phyloP scores from a whole-genome alignment of 2,113 vertebrate species.

The Tonatia bakeri region DNA sequence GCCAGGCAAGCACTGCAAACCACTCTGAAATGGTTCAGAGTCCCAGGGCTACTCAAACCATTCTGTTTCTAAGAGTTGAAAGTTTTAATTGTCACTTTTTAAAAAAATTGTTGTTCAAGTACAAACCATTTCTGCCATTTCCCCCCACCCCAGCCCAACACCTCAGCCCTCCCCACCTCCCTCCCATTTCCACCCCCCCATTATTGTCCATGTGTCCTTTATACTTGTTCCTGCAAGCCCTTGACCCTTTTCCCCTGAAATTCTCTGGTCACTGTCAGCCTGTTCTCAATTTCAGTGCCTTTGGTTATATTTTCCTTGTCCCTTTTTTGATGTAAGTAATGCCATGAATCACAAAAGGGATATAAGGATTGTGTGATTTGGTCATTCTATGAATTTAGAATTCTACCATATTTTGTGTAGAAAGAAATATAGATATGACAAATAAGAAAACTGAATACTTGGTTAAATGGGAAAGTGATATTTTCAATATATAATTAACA shows the following conservation, averaged over 20 bases:
- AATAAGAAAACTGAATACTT: background rate
- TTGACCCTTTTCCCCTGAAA: too few species aligned
- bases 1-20: background rate
- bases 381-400: too few species aligned
- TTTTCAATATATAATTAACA: background rate
- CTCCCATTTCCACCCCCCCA: too few species aligned
- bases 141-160: too few species aligned
- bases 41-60: background rate
- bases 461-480: background rate
- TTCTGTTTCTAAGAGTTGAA: background rate
- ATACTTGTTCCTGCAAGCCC: too few species aligned
- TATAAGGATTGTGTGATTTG: background rate
- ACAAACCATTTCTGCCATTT: too few species aligned
- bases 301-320: background rate
- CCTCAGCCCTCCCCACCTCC: too few species aligned
- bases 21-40: too few species aligned
- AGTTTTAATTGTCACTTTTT: background rate
- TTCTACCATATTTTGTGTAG: background rate
- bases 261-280: too few species aligned
- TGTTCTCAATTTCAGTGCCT: too few species aligned
- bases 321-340: background rate
- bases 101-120: too few species aligned
- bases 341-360: background rate
- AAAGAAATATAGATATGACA: background rate
- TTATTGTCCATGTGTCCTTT: too few species aligned